phyloP scores from a whole-genome alignment of 2,113 vertebrate genomes.

The Myodes glareolus region DNA sequence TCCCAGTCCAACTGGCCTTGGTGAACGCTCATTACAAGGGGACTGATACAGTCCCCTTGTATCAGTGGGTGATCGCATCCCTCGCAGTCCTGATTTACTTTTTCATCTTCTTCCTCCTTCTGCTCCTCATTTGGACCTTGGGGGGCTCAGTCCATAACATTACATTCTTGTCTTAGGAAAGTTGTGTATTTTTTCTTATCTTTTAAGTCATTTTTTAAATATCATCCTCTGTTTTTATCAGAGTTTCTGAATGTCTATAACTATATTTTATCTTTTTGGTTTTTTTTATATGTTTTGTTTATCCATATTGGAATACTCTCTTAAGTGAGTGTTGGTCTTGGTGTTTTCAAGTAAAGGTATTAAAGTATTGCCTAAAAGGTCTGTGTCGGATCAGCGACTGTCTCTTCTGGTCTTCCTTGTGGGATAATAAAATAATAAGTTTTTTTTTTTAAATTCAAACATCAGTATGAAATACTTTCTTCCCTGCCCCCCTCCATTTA shows the following conservation, averaged over 20 bases:
- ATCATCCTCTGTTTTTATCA: background rate
- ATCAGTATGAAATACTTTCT: background rate
- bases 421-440: background rate
- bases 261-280: background rate
- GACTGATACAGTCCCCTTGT: too few species aligned
- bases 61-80: too few species aligned
- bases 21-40: too few species aligned
- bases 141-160: too few species aligned
- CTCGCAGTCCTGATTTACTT: too few species aligned
- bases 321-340: background rate
- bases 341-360: background rate
- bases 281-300: background rate
- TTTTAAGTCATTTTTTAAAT: background rate
- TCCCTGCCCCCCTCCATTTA: background rate
- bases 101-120: too few species aligned
- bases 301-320: background rate
- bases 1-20: too few species aligned
- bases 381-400: background rate
- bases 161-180: background rate
- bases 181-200: background rate
- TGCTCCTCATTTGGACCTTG: too few species aligned
- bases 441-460: background rate
- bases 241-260: background rate
- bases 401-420: background rate
- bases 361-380: background rate